Evolutionary conservation across 1,140 invertebrate species (phyloP).

Genomic region (Drosophila lowei): DNA sequence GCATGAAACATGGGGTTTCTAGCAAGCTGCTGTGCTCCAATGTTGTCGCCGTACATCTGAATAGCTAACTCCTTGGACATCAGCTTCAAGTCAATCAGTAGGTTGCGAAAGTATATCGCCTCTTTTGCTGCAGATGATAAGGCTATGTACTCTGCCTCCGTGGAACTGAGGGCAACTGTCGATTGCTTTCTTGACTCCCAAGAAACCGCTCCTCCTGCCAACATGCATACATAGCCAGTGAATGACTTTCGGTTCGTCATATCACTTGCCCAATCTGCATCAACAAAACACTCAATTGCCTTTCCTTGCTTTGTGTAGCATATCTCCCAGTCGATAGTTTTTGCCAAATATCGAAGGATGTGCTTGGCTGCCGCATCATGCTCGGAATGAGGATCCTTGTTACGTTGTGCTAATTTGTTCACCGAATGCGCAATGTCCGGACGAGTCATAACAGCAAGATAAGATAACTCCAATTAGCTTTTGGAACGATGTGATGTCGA

Average conservation of each 20-base stretch:
- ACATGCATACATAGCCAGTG: too few relatives aligned
- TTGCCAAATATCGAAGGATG: slow-evolving; percentile 3
- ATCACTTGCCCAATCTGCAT: slow-evolving; percentile 6
- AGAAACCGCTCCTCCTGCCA: background rate
- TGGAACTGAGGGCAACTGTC: too few relatives aligned
- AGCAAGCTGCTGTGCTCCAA: too few relatives aligned
- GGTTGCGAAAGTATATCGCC: too few relatives aligned
- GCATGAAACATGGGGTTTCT: too few relatives aligned
- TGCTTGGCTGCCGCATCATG: slow-evolving; percentile 16
- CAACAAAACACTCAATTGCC: slow-evolving; percentile 1
- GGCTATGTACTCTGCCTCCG: too few relatives aligned
- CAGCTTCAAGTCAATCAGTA: too few relatives aligned
- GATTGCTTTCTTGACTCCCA: slow-evolving; percentile 1
- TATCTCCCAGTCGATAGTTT: slow-evolving; percentile 4
- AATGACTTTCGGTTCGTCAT: slow-evolving; percentile 7
- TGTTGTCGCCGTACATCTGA: too few relatives aligned
- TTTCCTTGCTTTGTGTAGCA: background rate
- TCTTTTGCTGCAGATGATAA: too few relatives aligned
- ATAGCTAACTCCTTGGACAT: too few relatives aligned
- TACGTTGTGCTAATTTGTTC: slow-evolving; percentile 10
- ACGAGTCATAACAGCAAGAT: slow-evolving; percentile 31
- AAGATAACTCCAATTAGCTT: slow-evolving; percentile 43
- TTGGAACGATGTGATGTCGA: slow-evolving; percentile 27
- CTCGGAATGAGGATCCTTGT: slow-evolving; percentile 2
- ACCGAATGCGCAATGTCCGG: slow-evolving; percentile 3